These are phyloP conservation scores for Idris sp. DNA, from an alignment of 1,140 invertebrate species.

Conservation along the genomic window DNA sequence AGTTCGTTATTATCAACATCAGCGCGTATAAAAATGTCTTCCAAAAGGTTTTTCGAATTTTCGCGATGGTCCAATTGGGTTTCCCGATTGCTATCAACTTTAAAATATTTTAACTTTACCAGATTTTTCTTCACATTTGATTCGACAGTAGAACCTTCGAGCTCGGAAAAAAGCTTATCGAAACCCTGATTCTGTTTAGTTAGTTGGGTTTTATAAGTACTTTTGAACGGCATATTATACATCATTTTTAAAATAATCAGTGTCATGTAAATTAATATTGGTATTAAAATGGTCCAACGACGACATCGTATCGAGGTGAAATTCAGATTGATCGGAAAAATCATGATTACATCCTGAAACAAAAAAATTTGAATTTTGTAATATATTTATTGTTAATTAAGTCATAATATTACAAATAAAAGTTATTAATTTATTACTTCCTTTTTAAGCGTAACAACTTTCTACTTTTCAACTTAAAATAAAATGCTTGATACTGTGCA, in stretches of 20 bases:
- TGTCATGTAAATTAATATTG: conserved; percentile 69
- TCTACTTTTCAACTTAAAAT: no score
- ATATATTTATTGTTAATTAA: no score
- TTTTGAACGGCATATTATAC: conserved; percentile 67
- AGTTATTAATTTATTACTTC: no score
- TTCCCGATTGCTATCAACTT: conserved; percentile 40
- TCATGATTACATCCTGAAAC: conserved; percentile 39
- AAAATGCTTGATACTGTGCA: no score
- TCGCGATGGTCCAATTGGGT: conserved; percentile 63
- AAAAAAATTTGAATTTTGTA: no score
- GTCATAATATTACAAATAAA: no score
- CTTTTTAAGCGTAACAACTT: no score
- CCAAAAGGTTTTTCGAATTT: conserved; percentile 75
- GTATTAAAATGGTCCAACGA: conserved; percentile 70
- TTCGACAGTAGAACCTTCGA: conserved; percentile 60
- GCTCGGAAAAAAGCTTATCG: conserved; percentile 66
- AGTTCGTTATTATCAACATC: conserved; percentile 82
- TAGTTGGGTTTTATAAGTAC: conserved; percentile 14
- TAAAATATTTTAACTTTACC: conserved; percentile 21
- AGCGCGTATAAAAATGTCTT: conserved; percentile 81
- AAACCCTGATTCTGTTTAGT: conserved; percentile 48
- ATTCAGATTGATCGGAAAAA: conserved; percentile 36
- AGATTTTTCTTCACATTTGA: conserved; percentile 36
- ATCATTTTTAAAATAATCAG: conserved; percentile 70
- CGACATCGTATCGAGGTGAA: conserved; percentile 57